phyloP scores from a whole-genome alignment of 2,797 vertebrate species.

The Amazonetta brasiliensis region DNA sequence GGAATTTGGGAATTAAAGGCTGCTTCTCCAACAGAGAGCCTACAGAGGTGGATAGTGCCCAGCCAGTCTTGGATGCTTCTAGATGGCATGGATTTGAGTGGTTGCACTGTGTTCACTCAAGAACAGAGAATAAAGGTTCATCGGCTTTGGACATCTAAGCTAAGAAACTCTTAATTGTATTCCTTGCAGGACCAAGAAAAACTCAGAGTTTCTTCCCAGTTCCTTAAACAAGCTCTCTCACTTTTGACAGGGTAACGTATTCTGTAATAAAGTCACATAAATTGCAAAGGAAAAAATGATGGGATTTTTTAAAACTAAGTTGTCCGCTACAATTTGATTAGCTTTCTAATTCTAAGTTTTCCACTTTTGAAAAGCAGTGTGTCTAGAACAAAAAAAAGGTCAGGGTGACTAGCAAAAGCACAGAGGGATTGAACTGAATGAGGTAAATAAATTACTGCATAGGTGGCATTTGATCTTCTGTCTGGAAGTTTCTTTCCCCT shows the following conservation, averaged over 20 bases:
- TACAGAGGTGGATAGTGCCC: neutral
- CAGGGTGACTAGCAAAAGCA: neutral
- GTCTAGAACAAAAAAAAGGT: neutral
- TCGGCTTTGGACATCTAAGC: neutral
- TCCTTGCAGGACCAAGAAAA: neutral
- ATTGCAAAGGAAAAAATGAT: neutral
- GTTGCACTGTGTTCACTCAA: neutral
- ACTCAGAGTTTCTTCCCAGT: neutral
- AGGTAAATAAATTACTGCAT: neutral
- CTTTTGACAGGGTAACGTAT: neutral
- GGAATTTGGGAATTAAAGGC: neutral
- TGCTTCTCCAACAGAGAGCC: neutral
- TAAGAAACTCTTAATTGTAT: neutral
- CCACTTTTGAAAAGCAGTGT: neutral
- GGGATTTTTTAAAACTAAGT: neutral
- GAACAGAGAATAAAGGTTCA: neutral
- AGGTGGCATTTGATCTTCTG: neutral
- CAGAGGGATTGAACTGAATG: neutral
- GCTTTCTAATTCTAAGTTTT: neutral
- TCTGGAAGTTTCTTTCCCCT: neutral
- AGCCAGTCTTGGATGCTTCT: neutral
- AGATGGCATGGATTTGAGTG: neutral
- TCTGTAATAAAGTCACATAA: neutral
- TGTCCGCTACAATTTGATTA: neutral
- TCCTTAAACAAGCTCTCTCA: neutral